A percentile compares a stretch with the other conserved stretches of the same genome.
phyloP scores from a whole-genome alignment of 2,888 invertebrate species.

The Julus scandinavius region DNA sequence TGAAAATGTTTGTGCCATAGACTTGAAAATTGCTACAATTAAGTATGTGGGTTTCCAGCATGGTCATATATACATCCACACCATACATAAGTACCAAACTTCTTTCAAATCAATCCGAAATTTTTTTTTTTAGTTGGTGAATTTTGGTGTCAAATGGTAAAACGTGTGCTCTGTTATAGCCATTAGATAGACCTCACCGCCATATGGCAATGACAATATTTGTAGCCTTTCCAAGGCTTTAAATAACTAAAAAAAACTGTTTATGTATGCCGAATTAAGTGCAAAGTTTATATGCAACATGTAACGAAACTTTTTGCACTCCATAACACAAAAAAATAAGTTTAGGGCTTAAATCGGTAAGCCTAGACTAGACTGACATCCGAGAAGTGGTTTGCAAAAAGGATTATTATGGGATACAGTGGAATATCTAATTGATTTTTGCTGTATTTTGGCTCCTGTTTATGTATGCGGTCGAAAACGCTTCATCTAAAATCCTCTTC shows the following conservation, averaged over 20 bases:
- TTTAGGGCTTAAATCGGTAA: not conserved
- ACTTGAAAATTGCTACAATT: constrained; percentile 33
- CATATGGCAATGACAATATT: constrained; percentile 25
- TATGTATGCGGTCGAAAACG: not conserved
- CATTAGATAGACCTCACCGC: not conserved
- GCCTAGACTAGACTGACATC: not conserved
- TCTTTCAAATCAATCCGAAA: not conserved
- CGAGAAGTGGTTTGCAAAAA: not conserved
- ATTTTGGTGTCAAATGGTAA: not conserved
- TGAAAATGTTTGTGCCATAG: not conserved
- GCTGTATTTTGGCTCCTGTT: not conserved
- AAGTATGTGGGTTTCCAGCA: not conserved
- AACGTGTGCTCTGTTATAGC: not conserved
- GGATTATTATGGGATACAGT: not conserved
- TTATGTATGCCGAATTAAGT: constrained; percentile 12
- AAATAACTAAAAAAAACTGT: not conserved
- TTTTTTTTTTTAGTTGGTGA: not conserved
- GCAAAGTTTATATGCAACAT: not conserved
- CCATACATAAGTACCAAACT: not conserved
- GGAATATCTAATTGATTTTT: not conserved
- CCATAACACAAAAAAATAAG: not conserved
- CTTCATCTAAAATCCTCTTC: not conserved
- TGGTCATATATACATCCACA: not conserved
- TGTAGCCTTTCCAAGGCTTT: not conserved
- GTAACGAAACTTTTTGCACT: not conserved